Conservation (phyloP, 2,888 invertebrate species). For the Ornithoptera alexandrae region DNA sequence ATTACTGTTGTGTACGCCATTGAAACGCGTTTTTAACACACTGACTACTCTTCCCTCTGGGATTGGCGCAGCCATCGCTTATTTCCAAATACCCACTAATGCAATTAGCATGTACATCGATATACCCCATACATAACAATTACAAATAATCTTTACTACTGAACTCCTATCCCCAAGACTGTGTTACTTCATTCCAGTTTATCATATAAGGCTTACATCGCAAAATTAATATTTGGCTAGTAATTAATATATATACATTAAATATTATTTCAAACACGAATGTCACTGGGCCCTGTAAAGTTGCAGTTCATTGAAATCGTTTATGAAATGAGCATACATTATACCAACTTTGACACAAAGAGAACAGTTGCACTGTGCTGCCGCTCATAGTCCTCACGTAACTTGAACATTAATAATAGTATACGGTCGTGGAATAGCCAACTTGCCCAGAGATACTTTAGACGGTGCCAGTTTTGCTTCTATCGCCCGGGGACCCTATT, state of each 20-base stretch:
- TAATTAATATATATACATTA: not conserved
- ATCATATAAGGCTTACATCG: too few relatives aligned
- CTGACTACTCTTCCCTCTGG: too few relatives aligned
- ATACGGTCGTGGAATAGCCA: not conserved
- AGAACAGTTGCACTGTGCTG: not conserved
- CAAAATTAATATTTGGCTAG: too few relatives aligned
- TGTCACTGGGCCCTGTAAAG: not conserved
- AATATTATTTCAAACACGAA: not conserved
- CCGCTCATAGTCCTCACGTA: not conserved
- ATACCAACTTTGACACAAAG: not conserved
- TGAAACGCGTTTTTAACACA: too few relatives aligned
- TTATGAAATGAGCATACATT: not conserved
- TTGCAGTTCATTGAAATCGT: not conserved
- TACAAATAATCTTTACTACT: too few relatives aligned
- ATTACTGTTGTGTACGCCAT: too few relatives aligned
- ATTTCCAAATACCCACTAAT: too few relatives aligned
- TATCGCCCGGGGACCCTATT: not conserved
- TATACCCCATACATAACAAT: too few relatives aligned
- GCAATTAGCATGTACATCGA: too few relatives aligned
- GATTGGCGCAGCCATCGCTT: too few relatives aligned
- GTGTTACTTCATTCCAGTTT: too few relatives aligned
- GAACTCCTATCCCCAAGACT: too few relatives aligned
- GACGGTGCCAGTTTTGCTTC: not conserved
- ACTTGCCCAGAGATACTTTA: not conserved
- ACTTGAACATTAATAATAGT: conserved; percentile 3